Evolutionary conservation across 2,797 vertebrate species (phyloP), one percentile per base, ranked within the genome.

Genomic region (Enteromius unitaeniatus): DNA sequence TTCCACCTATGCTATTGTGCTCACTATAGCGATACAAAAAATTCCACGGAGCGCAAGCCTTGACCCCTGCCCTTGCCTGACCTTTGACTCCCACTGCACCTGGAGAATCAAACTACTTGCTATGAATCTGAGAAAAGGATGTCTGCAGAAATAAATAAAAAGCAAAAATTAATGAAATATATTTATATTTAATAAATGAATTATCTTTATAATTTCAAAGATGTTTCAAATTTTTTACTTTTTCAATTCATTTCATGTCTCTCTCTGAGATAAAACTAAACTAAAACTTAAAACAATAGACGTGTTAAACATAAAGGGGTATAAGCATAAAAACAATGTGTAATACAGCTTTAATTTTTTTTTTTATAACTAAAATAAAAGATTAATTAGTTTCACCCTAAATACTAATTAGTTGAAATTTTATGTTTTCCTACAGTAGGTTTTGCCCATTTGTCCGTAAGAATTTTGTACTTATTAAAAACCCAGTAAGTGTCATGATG

Each of bases 21-120:
- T 93, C 83, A 81, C 91, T 87, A 86, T 90, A 91, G 92, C 73
- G 86, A 95, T 92, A 92, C 91, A 90, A 87, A 85, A 34, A 89
- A 94, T 94, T 94, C 93, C 93, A 87, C 15, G 2, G 88, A 90
- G 86, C 62, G 23, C 88, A 91, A 90, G 91, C 92, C 92, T 68
- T 82, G 90, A 93, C 93, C 93, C 89, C 55, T 62, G 53, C 51
- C 86, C 72, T 53, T 10, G 34, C 79, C 79, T 86, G 87, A 93
- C 91, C 93, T 86, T 75, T 94, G 86, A 93, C 93, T 92, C 87
- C 17, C 26, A 23, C 92, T 82, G 85, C 93, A 95, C 93, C 93
- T 95, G 92, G 92, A 87, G 89, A 91, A 76, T 86, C 84, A 92
- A 88, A 90, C 87, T 83, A 23, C n/a, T 10, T 42, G 31, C n/a